Conservation (phyloP, 2,888 invertebrate genomes). For the Elegia similella region DNA sequence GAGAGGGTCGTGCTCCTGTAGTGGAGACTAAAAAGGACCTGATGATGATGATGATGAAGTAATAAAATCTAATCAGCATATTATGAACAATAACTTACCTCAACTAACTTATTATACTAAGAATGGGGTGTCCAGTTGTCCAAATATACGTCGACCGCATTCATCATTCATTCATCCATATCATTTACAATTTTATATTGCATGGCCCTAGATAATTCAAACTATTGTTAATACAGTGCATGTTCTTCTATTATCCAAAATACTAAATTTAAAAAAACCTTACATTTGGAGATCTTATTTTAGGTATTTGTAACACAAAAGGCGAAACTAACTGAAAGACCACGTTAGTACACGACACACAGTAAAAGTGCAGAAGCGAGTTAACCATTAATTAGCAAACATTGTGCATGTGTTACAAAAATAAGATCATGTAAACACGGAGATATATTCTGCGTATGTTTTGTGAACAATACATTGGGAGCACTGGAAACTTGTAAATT, state of each 20-base stretch:
- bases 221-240: too few relatives aligned
- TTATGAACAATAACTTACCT: not conserved
- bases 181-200: too few relatives aligned
- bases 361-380: conserved; percentile 8
- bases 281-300: not conserved
- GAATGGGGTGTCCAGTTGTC: not conserved
- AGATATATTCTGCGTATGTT: not conserved
- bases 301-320: not conserved
- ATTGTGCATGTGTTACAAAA: not conserved
- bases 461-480: too few relatives aligned
- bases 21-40: too few relatives aligned
- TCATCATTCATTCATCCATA: too few relatives aligned
- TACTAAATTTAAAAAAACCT: too few relatives aligned
- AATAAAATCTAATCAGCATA: not conserved
- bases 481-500: too few relatives aligned
- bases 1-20: too few relatives aligned
- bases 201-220: too few relatives aligned
- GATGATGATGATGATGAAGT: too few relatives aligned
- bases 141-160: not conserved
- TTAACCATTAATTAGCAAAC: conserved; percentile 5
- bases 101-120: not conserved
- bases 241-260: too few relatives aligned
- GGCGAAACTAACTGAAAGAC: not conserved
- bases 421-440: not conserved
- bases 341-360: not conserved